Base-by-base conservation (phyloP, 92 coral and sea anemone genomes). In the Zoanthus sociatus region DNA sequence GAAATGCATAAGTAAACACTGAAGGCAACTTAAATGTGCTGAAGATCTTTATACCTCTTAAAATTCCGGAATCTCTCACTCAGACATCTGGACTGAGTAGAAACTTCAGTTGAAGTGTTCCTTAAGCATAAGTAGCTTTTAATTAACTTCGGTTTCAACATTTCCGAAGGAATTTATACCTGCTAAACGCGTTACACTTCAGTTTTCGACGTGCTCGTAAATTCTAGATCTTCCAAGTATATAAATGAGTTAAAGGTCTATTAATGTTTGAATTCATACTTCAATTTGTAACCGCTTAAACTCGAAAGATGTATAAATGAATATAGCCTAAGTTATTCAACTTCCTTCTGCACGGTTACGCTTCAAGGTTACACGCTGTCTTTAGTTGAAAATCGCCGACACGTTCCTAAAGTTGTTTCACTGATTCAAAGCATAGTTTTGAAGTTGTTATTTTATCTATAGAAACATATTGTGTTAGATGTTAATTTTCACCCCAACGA, bases 11-110 rank as follows among this genome's bases (percentile, higher is more conserved):
- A 67, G 72, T 9, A 67, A 13, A 17, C 42, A 37, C 18, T 63
- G 32, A 10, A 20, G 72, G 72, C 21, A 8, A 20, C 13, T 20
- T 30, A 30, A 69, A 17, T 69, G 74, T 69, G 17, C 74, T 30
- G n/a, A 7, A 7, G 7, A 17, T n/a, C 26, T 20, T 12, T 33
- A 30, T 10, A 69, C 46, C 33, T 20, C 74, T 69, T 17, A 5
- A 69, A 69, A 69, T 1, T 32, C 74, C 74, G 74, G 74, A 69
- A 69, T 69, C 17, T 69, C 74, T 69, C 45, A 63, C 26, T 30
- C 46, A 69, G 74, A 69, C 74, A 30, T 7, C 20, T 56, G 83
- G 67, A 78, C 50, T 45, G 31, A 46, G 14, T 10, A 33, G 46
- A 69, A 9, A 69, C 74, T 69, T 32, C 21, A 16, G 42, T 50